Percentiles rank a stretch among this genome's conserved stretches.
These are phyloP conservation scores for Plutomurus gul DNA, from an alignment of 1,140 invertebrate species.

Conservation along the genomic window DNA sequence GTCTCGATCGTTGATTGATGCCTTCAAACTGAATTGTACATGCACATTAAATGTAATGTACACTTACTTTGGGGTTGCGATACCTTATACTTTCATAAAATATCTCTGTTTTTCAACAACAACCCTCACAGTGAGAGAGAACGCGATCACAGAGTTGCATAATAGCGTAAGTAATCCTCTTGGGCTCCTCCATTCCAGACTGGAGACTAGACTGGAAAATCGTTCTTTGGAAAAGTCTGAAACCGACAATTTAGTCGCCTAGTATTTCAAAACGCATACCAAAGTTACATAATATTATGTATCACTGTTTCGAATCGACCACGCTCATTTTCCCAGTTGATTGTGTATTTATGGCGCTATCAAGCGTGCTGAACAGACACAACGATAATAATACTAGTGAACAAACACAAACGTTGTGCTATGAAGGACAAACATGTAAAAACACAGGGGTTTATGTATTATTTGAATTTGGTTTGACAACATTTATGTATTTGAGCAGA, in stretches of 20 bases:
- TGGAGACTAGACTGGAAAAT: not conserved
- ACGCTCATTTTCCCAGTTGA: no score
- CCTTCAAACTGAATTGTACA: not conserved
- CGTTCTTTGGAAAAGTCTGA: not conserved
- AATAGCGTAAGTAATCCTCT: not conserved
- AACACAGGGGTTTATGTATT: no score
- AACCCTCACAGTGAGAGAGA: not conserved
- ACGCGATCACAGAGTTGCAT: not conserved
- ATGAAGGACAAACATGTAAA: no score
- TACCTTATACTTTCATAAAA: no score
- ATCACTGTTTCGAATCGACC: no score
- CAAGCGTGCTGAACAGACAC: no score
- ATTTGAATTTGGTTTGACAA: no score
- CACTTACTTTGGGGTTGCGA: not conserved
- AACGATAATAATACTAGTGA: no score
- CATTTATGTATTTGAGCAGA: no score
- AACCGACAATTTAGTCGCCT: conserved; percentile 1
- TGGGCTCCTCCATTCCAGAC: not conserved
- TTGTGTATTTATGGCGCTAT: no score
- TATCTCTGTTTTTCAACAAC: no score
- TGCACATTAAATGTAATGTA: not conserved
- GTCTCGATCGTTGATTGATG: not conserved
- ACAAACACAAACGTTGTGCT: no score
- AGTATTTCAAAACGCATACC: not conserved
- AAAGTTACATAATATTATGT: not conserved